Base-by-base conservation (phyloP, 2,113 vertebrate species). In the Pelvicachromis taeniatus region DNA sequence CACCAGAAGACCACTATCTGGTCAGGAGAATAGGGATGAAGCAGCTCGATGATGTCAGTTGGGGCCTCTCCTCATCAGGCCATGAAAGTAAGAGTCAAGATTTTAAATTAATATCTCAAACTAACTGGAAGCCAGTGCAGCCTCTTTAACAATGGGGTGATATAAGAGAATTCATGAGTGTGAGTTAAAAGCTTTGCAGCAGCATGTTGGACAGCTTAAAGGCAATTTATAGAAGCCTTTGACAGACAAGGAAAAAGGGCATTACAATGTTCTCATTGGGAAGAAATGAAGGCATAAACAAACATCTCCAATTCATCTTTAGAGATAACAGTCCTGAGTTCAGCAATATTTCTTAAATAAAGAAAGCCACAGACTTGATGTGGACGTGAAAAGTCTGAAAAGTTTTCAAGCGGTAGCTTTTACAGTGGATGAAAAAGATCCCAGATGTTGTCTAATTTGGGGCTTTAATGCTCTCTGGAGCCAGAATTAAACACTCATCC, bases 361-460 rank as follows among this genome's bases (percentile, higher is more conserved):
- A 61, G 56, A 61, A 61, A 0, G 58, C 33, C 58, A 59, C 33
- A 61, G 58, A 61, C 29, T 61, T 61, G 58, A 0, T 2, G 9
- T 0, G 19, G 33, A 61, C 58, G 33, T 61, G 9, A 19, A 61
- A 61, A 61, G 29, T 61, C 29, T 11, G 19, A 33, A 11, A 61
- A 61, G 16, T 33, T 61, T 61, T 61, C 0, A 61, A 19, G 0
- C 9, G 0, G 29, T 33, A 11, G 56, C 16, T 6, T 61, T 33
- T 61, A 33, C 56, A 59, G 9, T 33, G 29, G 17, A 61, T 33
- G 29, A 59, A 29, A 61, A 35, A 35, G 58, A 11, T n/a, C 58
- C 58, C 3, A 61, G 33, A 35, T 61, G 17, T 35, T 61, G 9
- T 35, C 31, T 61, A 19, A 29, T 35, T 33, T 61, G 3, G 58